These are phyloP conservation scores for Dysidea cf. avara DNA, from an alignment of 37 sponge, comb jelly and placozoan genomes.

Conservation along the genomic window DNA sequence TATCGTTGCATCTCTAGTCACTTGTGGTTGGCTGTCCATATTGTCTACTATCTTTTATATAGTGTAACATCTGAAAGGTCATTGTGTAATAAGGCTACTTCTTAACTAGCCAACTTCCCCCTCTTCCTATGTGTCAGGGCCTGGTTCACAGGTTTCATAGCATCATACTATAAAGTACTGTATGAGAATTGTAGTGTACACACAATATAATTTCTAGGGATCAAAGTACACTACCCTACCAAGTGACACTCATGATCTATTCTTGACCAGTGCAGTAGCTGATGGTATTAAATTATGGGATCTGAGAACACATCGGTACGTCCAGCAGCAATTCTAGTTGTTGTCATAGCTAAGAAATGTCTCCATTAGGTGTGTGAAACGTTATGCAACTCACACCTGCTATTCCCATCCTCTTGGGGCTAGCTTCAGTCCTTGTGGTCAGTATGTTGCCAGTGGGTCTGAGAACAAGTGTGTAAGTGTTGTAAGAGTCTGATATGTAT, in stretches of 20 bases:
- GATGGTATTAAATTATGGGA: slow-evolving; percentile 95
- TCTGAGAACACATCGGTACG: slow-evolving; percentile 68
- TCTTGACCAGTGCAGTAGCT: slow-evolving; percentile 75
- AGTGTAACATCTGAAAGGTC: too few relatives aligned
- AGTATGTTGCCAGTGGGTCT: slow-evolving; percentile 83
- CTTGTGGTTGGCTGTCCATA: too few relatives aligned
- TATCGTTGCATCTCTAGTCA: too few relatives aligned
- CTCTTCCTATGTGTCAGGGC: too few relatives aligned
- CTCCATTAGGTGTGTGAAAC: slow-evolving; percentile 61
- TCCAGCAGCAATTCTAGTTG: neutral
- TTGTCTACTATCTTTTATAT: too few relatives aligned
- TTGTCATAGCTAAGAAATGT: neutral
- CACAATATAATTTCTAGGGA: slow-evolving; percentile 55
- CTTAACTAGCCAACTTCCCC: too few relatives aligned
- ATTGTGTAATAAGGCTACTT: too few relatives aligned
- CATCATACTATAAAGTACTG: too few relatives aligned
- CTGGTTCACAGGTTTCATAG: too few relatives aligned
- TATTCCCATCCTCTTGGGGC: slow-evolving; percentile 52
- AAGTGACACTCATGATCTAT: slow-evolving; percentile 70
- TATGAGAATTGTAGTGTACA: too few relatives aligned
- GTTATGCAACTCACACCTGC: slow-evolving; percentile 48
- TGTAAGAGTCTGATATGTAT: neutral
- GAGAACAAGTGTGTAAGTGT: slow-evolving; percentile 82
- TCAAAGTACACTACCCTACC: slow-evolving; percentile 75
- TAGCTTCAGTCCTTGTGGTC: slow-evolving; percentile 83